These are phyloP conservation scores for Platysteira castanea DNA, from an alignment of 2,113 vertebrate species.

Conservation along the genomic window DNA sequence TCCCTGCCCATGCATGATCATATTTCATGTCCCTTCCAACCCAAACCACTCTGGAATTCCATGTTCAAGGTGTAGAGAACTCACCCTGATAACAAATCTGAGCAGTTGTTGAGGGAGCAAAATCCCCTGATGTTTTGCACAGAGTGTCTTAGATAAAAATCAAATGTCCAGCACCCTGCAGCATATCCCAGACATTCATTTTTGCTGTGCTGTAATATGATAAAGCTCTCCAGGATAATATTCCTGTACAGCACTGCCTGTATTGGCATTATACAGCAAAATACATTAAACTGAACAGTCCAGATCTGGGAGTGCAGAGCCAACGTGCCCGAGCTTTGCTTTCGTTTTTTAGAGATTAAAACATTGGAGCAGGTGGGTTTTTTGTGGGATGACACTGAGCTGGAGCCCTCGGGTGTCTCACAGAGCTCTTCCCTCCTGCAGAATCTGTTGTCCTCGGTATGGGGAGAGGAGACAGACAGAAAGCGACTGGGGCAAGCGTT, in stretches of 20 bases:
- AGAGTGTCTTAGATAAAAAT: background rate
- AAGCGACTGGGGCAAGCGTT: slow-evolving; percentile 97
- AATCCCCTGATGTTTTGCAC: background rate
- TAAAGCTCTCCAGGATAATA: background rate
- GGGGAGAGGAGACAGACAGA: slow-evolving; percentile 94
- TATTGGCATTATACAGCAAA: background rate
- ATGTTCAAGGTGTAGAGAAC: fast-evolving
- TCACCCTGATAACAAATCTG: fast-evolving
- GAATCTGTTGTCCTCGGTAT: slow-evolving; percentile 98
- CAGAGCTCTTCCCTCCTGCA: slow-evolving; percentile 32
- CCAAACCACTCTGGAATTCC: background rate
- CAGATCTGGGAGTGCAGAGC: fast-evolving
- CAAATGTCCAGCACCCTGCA: background rate
- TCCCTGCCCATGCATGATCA: background rate
- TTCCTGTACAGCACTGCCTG: background rate
- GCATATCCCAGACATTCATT: background rate
- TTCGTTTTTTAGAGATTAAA: too few relatives aligned
- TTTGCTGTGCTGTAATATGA: background rate
- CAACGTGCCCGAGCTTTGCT: background rate
- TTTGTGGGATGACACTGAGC: fast-evolving
- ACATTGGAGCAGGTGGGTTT: fast-evolving
- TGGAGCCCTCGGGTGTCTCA: background rate
- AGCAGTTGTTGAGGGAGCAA: background rate
- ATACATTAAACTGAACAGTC: fast-evolving
- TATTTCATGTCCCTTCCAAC: background rate